These are phyloP conservation scores for Bagarius yarrelli DNA, from an alignment of 2,113 vertebrate species.

Conservation along the genomic window DNA sequence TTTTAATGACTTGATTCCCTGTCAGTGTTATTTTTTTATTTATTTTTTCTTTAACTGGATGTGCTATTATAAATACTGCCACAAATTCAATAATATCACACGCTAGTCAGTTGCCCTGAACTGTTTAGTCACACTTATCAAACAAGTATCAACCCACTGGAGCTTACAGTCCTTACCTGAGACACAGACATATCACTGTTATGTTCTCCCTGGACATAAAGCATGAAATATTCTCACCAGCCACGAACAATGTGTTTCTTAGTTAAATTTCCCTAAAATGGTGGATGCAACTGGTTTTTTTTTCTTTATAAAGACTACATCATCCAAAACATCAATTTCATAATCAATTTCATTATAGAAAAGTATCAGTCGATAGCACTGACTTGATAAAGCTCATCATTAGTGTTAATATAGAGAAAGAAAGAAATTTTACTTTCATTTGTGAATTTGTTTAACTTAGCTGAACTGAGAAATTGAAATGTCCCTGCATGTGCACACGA, in stretches of 20 bases:
- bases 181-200: background rate
- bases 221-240: background rate
- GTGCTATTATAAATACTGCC: background rate
- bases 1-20: background rate
- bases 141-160: background rate
- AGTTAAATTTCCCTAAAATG: background rate
- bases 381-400: background rate
- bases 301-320: background rate
- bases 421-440: background rate
- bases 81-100: background rate
- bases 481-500: background rate
- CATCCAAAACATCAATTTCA: background rate
- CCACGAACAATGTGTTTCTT: background rate
- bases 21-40: background rate
- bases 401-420: background rate
- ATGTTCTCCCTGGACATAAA: background rate
- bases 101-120: background rate
- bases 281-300: background rate
- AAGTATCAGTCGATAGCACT: background rate
- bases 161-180: background rate
- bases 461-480: background rate
- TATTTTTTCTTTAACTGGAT: background rate
- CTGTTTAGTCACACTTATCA: background rate
- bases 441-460: background rate
- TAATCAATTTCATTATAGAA: background rate